Conservation (phyloP, 2,113 vertebrate species). For the Trematocara stigmaticum region DNA sequence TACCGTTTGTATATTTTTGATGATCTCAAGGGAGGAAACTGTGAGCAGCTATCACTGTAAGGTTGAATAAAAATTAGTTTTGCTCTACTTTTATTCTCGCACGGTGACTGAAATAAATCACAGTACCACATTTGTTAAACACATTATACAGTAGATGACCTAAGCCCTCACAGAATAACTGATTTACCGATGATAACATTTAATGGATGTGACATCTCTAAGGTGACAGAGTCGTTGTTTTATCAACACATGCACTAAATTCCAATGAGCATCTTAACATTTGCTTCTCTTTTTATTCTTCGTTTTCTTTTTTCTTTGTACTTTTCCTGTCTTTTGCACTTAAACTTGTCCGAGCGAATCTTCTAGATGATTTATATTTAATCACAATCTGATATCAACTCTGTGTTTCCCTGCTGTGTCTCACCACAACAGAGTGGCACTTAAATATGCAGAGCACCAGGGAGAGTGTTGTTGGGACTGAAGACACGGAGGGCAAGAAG, state of each 20-base stretch:
- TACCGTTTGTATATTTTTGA: background rate
- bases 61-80: background rate
- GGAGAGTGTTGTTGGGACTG: background rate
- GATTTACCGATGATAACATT: background rate
- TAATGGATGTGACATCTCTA: background rate
- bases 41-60: background rate
- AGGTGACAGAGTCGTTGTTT: background rate
- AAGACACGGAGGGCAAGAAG: background rate
- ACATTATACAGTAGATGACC: slow-evolving; percentile 11
- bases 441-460: background rate
- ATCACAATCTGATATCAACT: background rate
- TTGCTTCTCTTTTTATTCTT: background rate
- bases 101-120: background rate
- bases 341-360: background rate
- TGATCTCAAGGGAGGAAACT: slow-evolving; percentile 19
- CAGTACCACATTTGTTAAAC: background rate
- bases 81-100: background rate
- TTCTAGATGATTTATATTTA: background rate
- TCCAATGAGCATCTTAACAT: background rate
- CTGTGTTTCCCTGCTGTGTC: background rate
- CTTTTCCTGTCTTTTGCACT: background rate
- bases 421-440: background rate
- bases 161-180: background rate
- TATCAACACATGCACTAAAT: background rate
- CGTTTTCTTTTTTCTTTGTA: accelerated